Evolutionary conservation across 1,140 invertebrate genomes (phyloP).

Genomic region (Diprion similis): DNA sequence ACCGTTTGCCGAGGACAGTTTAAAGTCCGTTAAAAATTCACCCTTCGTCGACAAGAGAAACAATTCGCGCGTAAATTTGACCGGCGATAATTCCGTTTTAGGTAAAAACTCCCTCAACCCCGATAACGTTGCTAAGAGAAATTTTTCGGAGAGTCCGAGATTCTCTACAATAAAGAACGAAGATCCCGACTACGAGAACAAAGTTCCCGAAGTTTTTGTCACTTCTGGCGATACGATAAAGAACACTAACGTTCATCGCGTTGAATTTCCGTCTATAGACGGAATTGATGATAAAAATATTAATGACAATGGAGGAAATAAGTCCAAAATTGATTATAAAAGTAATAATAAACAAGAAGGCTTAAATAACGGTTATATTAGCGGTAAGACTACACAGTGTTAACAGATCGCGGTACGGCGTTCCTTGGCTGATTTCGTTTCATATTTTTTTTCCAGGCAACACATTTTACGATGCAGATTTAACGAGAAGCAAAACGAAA

Average conservation of each 20-base stretch:
- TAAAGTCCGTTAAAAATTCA: conserved; percentile 52
- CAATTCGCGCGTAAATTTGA: conserved; percentile 42
- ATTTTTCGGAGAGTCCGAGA: conserved; percentile 39
- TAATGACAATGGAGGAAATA: conserved; percentile 28
- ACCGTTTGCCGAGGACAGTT: conserved; percentile 54
- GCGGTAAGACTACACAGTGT: conserved; percentile 53
- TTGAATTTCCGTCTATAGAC: conserved; percentile 44
- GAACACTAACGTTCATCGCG: conserved; percentile 29
- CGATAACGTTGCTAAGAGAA: conserved; percentile 33
- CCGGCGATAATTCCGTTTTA: conserved; percentile 37
- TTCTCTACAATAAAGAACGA: conserved; percentile 24
- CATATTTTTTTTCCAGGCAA: too few species aligned
- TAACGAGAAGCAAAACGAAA: not conserved
- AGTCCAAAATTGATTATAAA: conserved; percentile 33
- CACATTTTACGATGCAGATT: too few species aligned
- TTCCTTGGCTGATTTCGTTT: conserved; percentile 17
- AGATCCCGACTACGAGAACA: conserved; percentile 53
- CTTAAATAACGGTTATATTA: conserved; percentile 57
- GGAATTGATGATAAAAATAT: conserved; percentile 34
- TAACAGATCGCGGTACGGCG: conserved; percentile 26
- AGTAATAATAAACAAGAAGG: conserved; percentile 40
- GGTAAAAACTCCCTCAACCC: conserved; percentile 45
- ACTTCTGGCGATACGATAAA: conserved; percentile 29
- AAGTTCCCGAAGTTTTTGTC: conserved; percentile 45
- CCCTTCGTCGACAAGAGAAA: conserved; percentile 46